Conservation (phyloP, 2,113 vertebrate species). For the Piaya cayana region DNA sequence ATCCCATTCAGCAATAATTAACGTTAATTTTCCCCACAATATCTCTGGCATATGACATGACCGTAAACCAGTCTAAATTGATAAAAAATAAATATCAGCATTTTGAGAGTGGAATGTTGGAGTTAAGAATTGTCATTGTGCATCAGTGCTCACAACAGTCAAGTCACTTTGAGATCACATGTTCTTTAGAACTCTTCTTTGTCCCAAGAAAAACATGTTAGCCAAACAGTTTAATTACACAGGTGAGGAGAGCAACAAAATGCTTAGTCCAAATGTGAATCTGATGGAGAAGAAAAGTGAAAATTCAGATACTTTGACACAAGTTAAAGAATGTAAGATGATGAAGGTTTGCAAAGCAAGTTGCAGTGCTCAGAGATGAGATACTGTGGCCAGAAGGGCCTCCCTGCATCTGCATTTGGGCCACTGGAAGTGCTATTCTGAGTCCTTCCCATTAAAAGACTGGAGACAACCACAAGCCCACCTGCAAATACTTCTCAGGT, state of each 20-base stretch:
- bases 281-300: not conserved
- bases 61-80: not conserved
- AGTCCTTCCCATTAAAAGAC: not conserved
- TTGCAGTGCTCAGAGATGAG: not conserved
- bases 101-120: not conserved
- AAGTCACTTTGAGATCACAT: not conserved
- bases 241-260: not conserved
- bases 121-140: not conserved
- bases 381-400: not conserved
- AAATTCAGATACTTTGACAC: not conserved
- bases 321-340: not conserved
- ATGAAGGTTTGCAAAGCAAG: not conserved
- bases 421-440: not conserved
- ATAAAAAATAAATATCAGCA: not conserved
- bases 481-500: not conserved
- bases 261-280: not conserved
- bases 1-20: not conserved
- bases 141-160: not conserved
- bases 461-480: not conserved
- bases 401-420: not conserved
- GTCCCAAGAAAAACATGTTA: not conserved
- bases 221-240: not conserved
- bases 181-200: not conserved
- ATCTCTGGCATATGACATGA: not conserved
- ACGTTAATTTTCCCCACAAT: conserved; percentile 12